These are phyloP conservation scores for Marisa cornuarietis DNA, from an alignment of 1,140 invertebrate genomes.

Conservation along the genomic window DNA sequence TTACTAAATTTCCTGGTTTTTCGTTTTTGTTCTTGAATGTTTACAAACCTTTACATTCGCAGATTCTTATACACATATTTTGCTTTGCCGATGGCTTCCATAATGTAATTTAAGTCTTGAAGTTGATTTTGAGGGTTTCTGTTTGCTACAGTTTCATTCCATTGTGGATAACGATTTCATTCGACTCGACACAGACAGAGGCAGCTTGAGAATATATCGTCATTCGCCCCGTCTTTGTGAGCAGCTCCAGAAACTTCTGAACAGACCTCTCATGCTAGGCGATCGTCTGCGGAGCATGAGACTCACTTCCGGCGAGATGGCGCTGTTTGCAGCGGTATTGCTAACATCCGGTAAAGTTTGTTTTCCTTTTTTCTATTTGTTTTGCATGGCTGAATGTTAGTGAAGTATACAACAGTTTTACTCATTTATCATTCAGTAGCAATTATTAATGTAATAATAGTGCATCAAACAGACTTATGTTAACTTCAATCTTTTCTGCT, in stretches of 20 bases:
- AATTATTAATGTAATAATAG: no score
- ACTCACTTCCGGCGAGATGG: slow-evolving; percentile 27
- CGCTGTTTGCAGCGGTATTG: slow-evolving; percentile 34
- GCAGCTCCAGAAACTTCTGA: slow-evolving; percentile 30
- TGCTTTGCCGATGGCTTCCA: neutral
- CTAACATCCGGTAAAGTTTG: slow-evolving; percentile 29
- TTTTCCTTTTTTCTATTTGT: no score
- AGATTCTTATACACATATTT: neutral
- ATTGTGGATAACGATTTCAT: slow-evolving; percentile 32
- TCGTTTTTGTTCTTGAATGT: neutral
- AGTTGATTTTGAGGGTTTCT: neutral
- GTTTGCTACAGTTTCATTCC: slow-evolving; percentile 28
- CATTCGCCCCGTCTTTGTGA: slow-evolving; percentile 24
- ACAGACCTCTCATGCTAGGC: slow-evolving; percentile 22
- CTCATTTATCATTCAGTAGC: no score
- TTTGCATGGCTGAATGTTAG: no score
- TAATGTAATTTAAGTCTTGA: neutral
- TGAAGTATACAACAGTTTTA: no score
- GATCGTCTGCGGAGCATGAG: slow-evolving; percentile 31
- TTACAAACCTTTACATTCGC: neutral
- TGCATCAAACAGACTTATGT: no score
- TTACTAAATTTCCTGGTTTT: neutral
- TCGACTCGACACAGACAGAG: slow-evolving; percentile 13
- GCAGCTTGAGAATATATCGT: slow-evolving; percentile 23
- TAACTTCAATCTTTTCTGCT: no score